phyloP scores from a whole-genome alignment of 2,888 invertebrate genomes.

The Nowickia ferox region DNA sequence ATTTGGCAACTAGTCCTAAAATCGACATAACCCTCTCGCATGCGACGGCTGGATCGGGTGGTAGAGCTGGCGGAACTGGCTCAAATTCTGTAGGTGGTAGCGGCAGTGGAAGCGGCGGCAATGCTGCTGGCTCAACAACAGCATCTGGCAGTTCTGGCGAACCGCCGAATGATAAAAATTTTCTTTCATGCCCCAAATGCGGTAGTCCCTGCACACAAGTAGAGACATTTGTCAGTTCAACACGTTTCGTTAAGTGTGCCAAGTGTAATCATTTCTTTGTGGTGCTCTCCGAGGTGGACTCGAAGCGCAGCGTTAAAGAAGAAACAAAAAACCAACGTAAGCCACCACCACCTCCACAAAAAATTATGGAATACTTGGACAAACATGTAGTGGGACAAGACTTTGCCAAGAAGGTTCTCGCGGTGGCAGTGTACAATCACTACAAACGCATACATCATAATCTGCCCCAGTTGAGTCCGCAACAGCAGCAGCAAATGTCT shows the following conservation, averaged over 20 bases:
- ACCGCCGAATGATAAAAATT: constrained; percentile 86
- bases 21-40: constrained; percentile 64
- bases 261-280: constrained; percentile 99
- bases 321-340: constrained; percentile 88
- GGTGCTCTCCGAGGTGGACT: constrained; percentile 95
- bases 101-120: constrained; percentile 68
- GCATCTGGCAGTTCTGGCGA: constrained; percentile 81
- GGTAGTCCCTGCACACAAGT: constrained; percentile 98
- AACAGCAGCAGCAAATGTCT: constrained; percentile 74
- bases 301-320: constrained; percentile 93
- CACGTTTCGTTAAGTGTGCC: constrained; percentile 98
- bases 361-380: constrained; percentile 98
- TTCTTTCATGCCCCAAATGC: constrained; percentile 97
- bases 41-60: constrained; percentile 47
- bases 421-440: constrained; percentile 99
- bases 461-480: constrained; percentile 84
- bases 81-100: constrained; percentile 55
- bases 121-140: constrained; percentile 63
- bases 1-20: constrained; percentile 60
- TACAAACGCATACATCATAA: constrained; percentile 99
- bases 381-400: constrained; percentile 99
- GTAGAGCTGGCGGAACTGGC: constrained; percentile 58
- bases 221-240: constrained; percentile 98
- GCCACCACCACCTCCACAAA: constrained; percentile 97
- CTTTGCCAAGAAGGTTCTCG: constrained; percentile 97